Conservation (phyloP, 2,888 invertebrate genomes). For the Hydraecia micacea region DNA sequence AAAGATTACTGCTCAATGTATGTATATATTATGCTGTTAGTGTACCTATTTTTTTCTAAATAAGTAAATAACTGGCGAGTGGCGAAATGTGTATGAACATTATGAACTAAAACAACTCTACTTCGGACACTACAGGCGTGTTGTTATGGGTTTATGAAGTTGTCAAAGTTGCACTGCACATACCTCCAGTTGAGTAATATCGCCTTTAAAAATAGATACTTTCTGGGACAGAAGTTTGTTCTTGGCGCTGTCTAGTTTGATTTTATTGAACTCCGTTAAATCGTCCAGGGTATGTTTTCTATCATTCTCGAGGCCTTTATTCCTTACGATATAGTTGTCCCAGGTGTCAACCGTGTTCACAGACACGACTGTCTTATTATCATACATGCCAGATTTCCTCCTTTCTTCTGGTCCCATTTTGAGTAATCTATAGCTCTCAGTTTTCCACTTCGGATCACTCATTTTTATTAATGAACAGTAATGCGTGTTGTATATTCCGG, state of each 20-base stretch:
- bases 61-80: not conserved
- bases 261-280: constrained; percentile 77
- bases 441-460: constrained; percentile 84
- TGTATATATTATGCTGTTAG: not conserved
- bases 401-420: constrained; percentile 89
- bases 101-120: not conserved
- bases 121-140: too few relatives aligned
- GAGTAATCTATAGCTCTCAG: constrained; percentile 89
- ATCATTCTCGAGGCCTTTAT: constrained; percentile 76
- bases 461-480: constrained; percentile 78
- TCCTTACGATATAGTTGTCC: constrained; percentile 85
- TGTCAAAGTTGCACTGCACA: constrained; percentile 4
- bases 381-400: constrained; percentile 74
- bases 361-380: constrained; percentile 85
- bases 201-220: constrained; percentile 93
- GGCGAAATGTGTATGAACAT: not conserved
- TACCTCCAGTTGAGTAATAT: constrained; percentile 95
- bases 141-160: not conserved
- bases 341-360: constrained; percentile 90
- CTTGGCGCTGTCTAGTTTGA: constrained; percentile 76
- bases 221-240: constrained; percentile 89
- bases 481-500: constrained; percentile 50
- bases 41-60: not conserved
- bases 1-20: not conserved
- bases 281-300: constrained; percentile 84